Evolutionary conservation across 37 sponge, comb jelly and placozoan genomes (phyloP).

Genomic region (Oopsacas minuta): DNA sequence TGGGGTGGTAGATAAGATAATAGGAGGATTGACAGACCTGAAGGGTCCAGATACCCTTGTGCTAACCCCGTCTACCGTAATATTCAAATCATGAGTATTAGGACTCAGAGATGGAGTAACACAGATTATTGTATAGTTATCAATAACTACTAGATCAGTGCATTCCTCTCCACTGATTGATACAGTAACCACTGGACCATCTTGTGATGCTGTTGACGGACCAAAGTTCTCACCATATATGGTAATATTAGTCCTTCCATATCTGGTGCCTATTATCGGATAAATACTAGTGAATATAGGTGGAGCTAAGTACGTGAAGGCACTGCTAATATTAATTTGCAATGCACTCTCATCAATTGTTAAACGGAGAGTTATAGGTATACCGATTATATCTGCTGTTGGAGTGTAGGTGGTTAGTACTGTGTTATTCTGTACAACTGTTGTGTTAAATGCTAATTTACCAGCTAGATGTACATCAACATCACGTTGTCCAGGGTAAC

Average conservation of each 20-base stretch:
- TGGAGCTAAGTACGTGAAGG: slow-evolving; percentile 62
- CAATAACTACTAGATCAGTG: slow-evolving; percentile 44
- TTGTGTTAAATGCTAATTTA: slow-evolving; percentile 25
- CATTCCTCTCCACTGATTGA: slow-evolving; percentile 40
- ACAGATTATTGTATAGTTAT: slow-evolving; percentile 46
- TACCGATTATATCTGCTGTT: slow-evolving; percentile 16
- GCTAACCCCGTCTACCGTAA: slow-evolving; percentile 59
- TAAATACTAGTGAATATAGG: slow-evolving; percentile 49
- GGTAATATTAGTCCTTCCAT: slow-evolving; percentile 54
- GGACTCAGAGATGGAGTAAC: slow-evolving; percentile 33
- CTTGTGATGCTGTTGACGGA: slow-evolving; percentile 43
- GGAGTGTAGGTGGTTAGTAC: slow-evolving; percentile 41
- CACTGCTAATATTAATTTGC: slow-evolving; percentile 37
- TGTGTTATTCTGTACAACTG: slow-evolving; percentile 35
- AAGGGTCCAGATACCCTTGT: slow-evolving; percentile 20
- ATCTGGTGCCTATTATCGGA: slow-evolving; percentile 39
- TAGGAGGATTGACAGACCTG: slow-evolving; percentile 38
- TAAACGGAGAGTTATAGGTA: slow-evolving; percentile 43
- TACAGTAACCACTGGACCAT: slow-evolving; percentile 58
- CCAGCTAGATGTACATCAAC: slow-evolving; percentile 51
- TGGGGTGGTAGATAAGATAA: slow-evolving; percentile 35
- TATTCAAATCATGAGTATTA: slow-evolving; percentile 31
- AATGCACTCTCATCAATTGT: slow-evolving; percentile 68
- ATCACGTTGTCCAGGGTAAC: slow-evolving; percentile 33
- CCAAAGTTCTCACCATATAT: slow-evolving; percentile 68